These are phyloP conservation scores for Brachyrhaphis roseni DNA, from an alignment of 2,797 vertebrate species.

Conservation along the genomic window DNA sequence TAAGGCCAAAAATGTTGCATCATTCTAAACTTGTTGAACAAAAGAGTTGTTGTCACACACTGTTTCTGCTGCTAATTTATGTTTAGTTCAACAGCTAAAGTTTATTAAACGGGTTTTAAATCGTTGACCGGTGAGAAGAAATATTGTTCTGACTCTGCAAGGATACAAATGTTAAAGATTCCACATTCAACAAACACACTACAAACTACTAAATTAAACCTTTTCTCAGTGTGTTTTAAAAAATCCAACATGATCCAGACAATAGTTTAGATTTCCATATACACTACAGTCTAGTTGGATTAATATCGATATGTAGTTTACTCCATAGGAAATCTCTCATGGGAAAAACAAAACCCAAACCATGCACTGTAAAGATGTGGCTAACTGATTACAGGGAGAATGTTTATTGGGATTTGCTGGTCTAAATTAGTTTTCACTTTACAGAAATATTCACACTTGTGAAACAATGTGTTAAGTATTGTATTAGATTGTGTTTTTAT, in stretches of 20 bases:
- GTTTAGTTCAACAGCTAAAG: conserved; percentile 12
- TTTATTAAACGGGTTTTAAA: conserved; percentile 2
- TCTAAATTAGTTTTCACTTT: not conserved
- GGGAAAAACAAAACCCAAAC: conserved; percentile 10
- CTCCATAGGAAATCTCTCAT: not conserved
- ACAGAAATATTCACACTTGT: not conserved
- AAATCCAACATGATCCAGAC: not conserved
- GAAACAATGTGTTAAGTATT: not conserved
- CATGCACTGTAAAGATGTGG: not conserved
- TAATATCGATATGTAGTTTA: not conserved
- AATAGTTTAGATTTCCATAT: conserved; percentile 9
- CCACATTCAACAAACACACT: conserved; percentile 11
- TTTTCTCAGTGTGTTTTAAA: not conserved
- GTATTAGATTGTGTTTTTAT: not conserved
- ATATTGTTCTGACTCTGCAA: conserved; percentile 32
- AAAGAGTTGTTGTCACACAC: conserved; percentile 32
- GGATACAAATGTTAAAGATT: conserved; percentile 48
- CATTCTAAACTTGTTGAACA: conserved; percentile 48
- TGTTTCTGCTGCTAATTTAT: conserved; percentile 27
- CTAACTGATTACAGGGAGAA: not conserved
- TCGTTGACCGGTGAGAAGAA: conserved; percentile 44
- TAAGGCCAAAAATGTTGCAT: conserved; percentile 58
- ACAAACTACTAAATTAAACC: conserved; percentile 1
- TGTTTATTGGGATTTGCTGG: not conserved
- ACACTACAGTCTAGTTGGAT: not conserved